These are phyloP conservation scores for Harlomillsia oculata DNA, from an alignment of 1,140 invertebrate species.

Conservation along the genomic window DNA sequence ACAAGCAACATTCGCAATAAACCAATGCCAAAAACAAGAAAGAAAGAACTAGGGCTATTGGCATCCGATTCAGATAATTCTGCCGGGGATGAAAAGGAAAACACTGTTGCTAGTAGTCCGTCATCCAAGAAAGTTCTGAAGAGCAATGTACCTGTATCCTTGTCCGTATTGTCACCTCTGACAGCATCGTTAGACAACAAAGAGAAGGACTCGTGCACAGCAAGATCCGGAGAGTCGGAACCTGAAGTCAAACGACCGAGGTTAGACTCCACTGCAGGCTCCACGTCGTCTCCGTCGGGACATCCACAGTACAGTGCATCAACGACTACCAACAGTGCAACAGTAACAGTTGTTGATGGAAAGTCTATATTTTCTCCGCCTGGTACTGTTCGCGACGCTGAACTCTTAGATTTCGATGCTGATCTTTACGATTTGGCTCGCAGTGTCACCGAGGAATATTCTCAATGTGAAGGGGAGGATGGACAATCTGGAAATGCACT, in stretches of 20 bases:
- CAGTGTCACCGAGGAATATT: constrained; percentile 29
- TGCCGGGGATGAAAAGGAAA: constrained; percentile 33
- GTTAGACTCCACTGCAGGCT: constrained; percentile 9
- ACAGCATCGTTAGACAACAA: constrained; percentile 30
- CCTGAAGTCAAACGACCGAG: constrained; percentile 32
- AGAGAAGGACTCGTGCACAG: constrained; percentile 19
- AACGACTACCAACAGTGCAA: constrained; percentile 58
- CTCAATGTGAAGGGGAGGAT: constrained; percentile 19
- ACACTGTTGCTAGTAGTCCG: constrained; percentile 5
- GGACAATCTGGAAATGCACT: constrained; percentile 40
- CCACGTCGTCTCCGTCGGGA: background rate
- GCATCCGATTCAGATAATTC: constrained; percentile 28
- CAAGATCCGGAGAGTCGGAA: constrained; percentile 23
- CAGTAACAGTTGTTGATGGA: constrained; percentile 26
- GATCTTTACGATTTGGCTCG: constrained; percentile 35
- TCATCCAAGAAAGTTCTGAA: constrained; percentile 26
- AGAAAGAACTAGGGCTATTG: constrained; percentile 14
- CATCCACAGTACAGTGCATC: constrained; percentile 53
- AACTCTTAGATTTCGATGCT: constrained; percentile 35
- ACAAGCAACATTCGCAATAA: background rate
- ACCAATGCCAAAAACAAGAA: constrained; percentile 25
- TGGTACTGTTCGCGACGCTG: constrained; percentile 12
- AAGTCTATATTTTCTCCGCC: constrained; percentile 34
- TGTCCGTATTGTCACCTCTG: constrained; percentile 22
- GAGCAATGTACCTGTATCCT: constrained; percentile 1